Percentiles rank a stretch among this genome's conserved stretches.
Evolutionary conservation across 2,888 invertebrate species (phyloP).

Genomic region (Odontocolon sp.): DNA sequence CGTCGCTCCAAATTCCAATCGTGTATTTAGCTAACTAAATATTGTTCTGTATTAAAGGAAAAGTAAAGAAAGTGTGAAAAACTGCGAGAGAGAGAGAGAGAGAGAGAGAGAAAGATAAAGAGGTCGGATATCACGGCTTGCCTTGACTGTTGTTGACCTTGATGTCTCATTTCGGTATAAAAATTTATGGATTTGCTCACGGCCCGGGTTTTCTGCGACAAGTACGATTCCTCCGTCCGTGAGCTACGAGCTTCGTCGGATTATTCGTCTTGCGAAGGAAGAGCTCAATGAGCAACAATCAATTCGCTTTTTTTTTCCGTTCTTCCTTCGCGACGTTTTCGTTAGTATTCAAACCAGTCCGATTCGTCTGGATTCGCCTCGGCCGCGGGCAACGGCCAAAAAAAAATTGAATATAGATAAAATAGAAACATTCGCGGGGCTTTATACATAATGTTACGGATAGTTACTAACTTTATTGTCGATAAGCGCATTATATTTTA

Average conservation of each 20-base stretch:
- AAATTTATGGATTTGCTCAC: not conserved
- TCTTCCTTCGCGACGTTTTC: not conserved
- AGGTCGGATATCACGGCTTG: not conserved
- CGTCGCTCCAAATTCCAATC: conserved; percentile 7
- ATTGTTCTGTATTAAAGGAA: conserved; percentile 31
- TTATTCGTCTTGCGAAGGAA: not conserved
- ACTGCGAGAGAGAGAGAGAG: conserved; percentile 58
- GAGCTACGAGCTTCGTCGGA: not conserved
- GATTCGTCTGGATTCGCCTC: not conserved
- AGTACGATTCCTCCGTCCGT: not conserved
- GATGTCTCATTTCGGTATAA: not conserved
- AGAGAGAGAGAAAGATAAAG: conserved; percentile 59
- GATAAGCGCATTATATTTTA: conserved; percentile 45
- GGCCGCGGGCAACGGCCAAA: not conserved
- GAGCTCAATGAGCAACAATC: not conserved
- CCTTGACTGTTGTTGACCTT: not conserved
- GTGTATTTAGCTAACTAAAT: not conserved
- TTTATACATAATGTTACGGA: conserved; percentile 22
- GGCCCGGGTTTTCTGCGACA: not conserved
- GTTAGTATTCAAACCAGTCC: not conserved
- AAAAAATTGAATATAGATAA: not conserved
- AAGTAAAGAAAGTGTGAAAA: conserved; percentile 53
- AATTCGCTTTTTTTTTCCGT: not conserved
- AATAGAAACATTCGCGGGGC: not conserved
- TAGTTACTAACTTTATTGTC: conserved; percentile 40